phyloP scores from a whole-genome alignment of 2,888 invertebrate genomes.

The Celastrina argiolus region DNA sequence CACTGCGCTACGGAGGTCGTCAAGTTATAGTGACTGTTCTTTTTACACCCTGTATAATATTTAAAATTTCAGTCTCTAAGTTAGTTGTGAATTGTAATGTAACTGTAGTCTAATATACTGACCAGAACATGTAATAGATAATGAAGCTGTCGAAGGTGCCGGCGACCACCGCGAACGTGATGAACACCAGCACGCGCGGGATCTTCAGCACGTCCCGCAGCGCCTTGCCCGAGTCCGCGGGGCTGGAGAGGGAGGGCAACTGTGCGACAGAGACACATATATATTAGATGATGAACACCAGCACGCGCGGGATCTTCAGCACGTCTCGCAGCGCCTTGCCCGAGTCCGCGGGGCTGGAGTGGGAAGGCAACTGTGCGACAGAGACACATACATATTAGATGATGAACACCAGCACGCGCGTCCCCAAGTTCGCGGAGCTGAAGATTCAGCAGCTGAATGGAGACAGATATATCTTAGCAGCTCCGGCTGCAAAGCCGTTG shows the following conservation, averaged over 20 bases:
- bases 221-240: slow-evolving; percentile 82
- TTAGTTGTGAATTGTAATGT: no score
- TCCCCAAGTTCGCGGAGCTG: no score
- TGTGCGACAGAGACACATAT: slow-evolving; percentile 45
- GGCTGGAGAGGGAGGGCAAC: slow-evolving; percentile 83
- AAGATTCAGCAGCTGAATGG: no score
- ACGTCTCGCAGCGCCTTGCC: slow-evolving; percentile 80
- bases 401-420: no score
- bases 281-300: slow-evolving; percentile 78
- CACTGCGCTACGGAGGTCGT: no score
- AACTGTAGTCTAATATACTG: slow-evolving; percentile 40
- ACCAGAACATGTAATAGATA: slow-evolving; percentile 90
- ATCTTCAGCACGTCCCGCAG: slow-evolving; percentile 79
- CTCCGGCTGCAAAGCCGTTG: background rate
- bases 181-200: slow-evolving; percentile 82
- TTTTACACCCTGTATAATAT: no score
- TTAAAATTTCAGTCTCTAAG: no score
- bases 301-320: slow-evolving; percentile 80
- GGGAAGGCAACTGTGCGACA: slow-evolving; percentile 66
- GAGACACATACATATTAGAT: background rate
- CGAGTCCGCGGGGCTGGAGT: slow-evolving; percentile 82
- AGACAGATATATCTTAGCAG: background rate
- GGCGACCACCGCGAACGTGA: slow-evolving; percentile 84
- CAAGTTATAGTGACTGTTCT: no score
- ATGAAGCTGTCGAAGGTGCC: slow-evolving; percentile 89